Evolutionary conservation across 2,797 vertebrate species (phyloP).

Genomic region (Gila robusta): DNA sequence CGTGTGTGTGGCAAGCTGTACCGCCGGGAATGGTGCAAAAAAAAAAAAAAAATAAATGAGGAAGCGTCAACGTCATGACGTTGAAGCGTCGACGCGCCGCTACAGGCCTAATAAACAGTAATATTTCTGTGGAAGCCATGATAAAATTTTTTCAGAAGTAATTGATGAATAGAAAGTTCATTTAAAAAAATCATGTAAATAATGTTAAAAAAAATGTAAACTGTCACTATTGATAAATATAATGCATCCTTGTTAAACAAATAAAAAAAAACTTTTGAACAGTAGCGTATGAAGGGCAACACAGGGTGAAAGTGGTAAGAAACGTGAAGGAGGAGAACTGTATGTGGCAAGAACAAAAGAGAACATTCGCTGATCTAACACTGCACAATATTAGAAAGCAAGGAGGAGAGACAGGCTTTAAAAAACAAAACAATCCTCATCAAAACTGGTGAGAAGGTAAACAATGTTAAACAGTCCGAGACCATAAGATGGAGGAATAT

Average conservation of each 20-base stretch:
- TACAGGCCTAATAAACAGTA: too few relatives aligned
- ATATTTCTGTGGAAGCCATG: too few relatives aligned
- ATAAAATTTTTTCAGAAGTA: too few relatives aligned
- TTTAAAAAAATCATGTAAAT: too few relatives aligned
- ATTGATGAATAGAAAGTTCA: too few relatives aligned
- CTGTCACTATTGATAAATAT: neutral
- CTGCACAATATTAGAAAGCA: constrained; percentile 8
- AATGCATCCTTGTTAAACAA: neutral
- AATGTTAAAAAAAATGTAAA: neutral
- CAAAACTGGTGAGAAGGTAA: constrained; percentile 16
- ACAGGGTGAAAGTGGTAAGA: neutral
- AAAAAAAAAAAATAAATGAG: too few relatives aligned
- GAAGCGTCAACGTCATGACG: too few relatives aligned
- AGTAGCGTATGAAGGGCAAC: neutral
- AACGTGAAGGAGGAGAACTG: neutral
- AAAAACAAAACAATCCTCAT: neutral
- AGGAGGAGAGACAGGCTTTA: neutral
- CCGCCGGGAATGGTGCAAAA: too few relatives aligned
- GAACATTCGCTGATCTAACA: neutral
- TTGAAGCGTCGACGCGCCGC: too few relatives aligned
- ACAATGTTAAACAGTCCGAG: constrained; percentile 27
- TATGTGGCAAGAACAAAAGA: neutral
- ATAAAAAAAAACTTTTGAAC: neutral
- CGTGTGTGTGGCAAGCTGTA: too few relatives aligned
- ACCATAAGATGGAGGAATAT: neutral